Conservation (phyloP, 2,113 vertebrate species). For the Panurus biarmicus region DNA sequence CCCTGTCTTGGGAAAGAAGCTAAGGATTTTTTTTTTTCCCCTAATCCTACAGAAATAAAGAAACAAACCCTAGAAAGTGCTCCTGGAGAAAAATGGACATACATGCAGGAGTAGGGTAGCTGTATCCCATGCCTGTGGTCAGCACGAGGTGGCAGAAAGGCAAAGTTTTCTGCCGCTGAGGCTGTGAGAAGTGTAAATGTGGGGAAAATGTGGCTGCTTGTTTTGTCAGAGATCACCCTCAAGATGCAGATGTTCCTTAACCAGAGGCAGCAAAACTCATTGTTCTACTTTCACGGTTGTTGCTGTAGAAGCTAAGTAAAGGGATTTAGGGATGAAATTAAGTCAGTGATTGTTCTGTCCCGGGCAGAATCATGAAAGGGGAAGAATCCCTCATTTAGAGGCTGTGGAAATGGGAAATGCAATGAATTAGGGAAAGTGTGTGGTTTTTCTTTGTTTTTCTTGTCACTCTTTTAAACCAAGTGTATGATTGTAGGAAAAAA, state of each 20-base stretch:
- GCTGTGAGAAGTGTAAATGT: not conserved
- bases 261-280: not conserved
- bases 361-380: not conserved
- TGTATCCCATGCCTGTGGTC: not conserved
- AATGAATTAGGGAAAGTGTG: not conserved
- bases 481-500: not conserved
- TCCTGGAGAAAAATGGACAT: not conserved
- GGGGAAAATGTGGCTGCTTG: not conserved
- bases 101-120: not conserved
- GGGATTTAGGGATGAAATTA: conserved; percentile 7
- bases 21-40: not conserved
- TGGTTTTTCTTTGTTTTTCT: not conserved
- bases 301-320: not conserved
- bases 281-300: not conserved
- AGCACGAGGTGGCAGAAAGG: not conserved
- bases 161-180: not conserved
- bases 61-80: not conserved
- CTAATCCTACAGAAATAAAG: not conserved
- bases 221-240: not conserved
- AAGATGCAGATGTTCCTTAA: not conserved
- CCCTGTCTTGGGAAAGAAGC: not conserved
- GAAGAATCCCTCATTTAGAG: not conserved
- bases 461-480: not conserved
- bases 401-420: not conserved
- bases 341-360: not conserved